Percentiles rank a stretch among this genome's conserved stretches.
phyloP scores from a whole-genome alignment of 2,797 vertebrate species.

The Microcaecilia unicolor region DNA sequence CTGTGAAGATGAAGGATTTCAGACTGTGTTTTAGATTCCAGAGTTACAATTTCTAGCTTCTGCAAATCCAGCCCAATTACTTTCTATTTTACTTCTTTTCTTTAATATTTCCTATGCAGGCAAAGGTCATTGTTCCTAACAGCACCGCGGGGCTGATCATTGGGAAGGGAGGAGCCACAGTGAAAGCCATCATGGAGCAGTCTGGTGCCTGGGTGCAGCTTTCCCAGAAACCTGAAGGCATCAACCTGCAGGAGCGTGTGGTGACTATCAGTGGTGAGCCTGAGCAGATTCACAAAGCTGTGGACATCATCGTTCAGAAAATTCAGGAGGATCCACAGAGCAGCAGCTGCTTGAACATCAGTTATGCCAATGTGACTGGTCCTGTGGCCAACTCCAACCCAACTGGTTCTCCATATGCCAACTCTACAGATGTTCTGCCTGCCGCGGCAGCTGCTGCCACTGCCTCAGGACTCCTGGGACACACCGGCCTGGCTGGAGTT shows the following conservation, averaged over 20 bases:
- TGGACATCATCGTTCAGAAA: conserved; percentile 91
- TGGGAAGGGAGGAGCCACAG: conserved; percentile 85
- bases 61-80: too few species aligned
- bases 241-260: conserved; percentile 89
- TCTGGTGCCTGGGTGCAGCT: conserved; percentile 93
- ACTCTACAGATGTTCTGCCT: conserved; percentile 78
- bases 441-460: conserved; percentile 73
- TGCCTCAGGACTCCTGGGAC: conserved; percentile 79
- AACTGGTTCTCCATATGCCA: conserved; percentile 87
- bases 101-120: conserved; percentile 48
- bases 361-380: conserved; percentile 87
- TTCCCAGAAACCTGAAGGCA: conserved; percentile 89
- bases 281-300: conserved; percentile 84
- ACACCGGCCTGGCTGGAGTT: conserved; percentile 75
- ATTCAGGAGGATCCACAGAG: conserved; percentile 92
- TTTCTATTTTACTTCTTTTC: not conserved
- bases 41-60: too few species aligned
- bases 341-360: conserved; percentile 92
- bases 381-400: conserved; percentile 93
- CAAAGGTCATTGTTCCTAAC: conserved; percentile 90
- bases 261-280: conserved; percentile 90
- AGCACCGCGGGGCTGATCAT: conserved; percentile 91
- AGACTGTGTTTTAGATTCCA: too few species aligned
- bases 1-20: too few species aligned
- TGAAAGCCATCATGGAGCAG: conserved; percentile 91